Conservation (phyloP, 2,888 invertebrate species). For the Archips crataeganus region DNA sequence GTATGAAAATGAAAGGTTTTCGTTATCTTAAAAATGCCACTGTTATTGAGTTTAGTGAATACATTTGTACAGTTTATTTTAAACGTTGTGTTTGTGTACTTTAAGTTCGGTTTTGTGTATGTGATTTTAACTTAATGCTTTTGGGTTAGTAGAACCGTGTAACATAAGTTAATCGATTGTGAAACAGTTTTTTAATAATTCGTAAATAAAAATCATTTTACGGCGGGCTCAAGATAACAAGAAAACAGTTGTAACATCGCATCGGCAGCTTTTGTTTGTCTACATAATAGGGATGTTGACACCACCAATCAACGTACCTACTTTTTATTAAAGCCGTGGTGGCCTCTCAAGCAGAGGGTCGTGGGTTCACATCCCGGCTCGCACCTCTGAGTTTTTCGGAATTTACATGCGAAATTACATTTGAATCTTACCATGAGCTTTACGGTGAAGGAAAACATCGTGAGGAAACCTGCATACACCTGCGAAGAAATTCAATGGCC, state of each 20-base stretch:
- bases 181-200: constrained; percentile 32
- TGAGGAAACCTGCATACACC: too few relatives aligned
- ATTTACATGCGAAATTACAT: too few relatives aligned
- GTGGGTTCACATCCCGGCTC: too few relatives aligned
- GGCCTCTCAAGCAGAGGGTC: too few relatives aligned
- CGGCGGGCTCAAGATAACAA: not conserved
- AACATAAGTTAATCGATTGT: constrained; percentile 29
- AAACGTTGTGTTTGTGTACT: not conserved
- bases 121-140: not conserved
- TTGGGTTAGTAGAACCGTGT: constrained; percentile 14
- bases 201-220: constrained; percentile 17
- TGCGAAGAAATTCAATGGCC: too few relatives aligned
- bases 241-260: not conserved
- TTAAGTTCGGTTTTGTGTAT: constrained; percentile 1
- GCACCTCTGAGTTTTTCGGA: too few relatives aligned
- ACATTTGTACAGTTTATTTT: not conserved
- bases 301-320: too few relatives aligned
- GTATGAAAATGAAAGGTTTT: constrained; percentile 36
- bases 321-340: too few relatives aligned
- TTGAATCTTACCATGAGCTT: too few relatives aligned
- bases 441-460: too few relatives aligned
- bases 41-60: constrained; percentile 39
- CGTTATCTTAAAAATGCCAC: constrained; percentile 38
- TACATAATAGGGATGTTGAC: too few relatives aligned
- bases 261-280: not conserved